Evolutionary conservation across 1,140 invertebrate species (phyloP), one percentile per base, ranked within the genome.

Genomic region (Neuroterus valhalla): DNA sequence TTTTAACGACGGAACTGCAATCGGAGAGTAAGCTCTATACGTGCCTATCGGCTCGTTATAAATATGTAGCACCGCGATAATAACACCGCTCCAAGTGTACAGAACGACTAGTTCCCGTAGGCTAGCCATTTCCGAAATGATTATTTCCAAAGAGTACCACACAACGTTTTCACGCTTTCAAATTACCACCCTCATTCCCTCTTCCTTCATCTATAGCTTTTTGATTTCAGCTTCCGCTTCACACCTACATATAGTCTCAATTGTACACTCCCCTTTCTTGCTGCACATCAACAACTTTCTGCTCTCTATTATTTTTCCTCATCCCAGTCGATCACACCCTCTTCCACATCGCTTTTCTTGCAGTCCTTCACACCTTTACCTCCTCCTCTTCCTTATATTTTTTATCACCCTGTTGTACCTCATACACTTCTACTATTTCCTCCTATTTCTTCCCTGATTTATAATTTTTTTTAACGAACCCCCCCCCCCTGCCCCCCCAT

Each of bases 111-210:
- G 50, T 76, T 79, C 72, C 71, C 72, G 55, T 69, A 67, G 71
- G 21, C 73, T 15, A 62, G 67, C 78, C 73, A 75, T 83, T 83
- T 76, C 68, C 76, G 68, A 19, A 78, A 80, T 75, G 80, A 79
- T 78, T 81, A 83, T 76, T 71, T 62, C 68, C 48, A 68, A 50
- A 75, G 76, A 67, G 66, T 69, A 70, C 45, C 78, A 71, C 66
- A 70, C 45, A 76, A 71, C 66, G 23, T 76, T 81, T 79, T 76
- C 78, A 79, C 78, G 66, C 66, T 72, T 68, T 74, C 62, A 44
- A 72, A 76, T 76, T 73, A 74, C 71, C 73, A 62, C 66, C n/a
- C 44, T 31, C 21, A 12, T 26, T 31, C 23, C 15, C 19, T 62
- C 31, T 62, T 62, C 4, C 45, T n/a, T 19, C 19, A 17, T 50